Percentiles rank a stretch among this genome's conserved stretches.
These are phyloP conservation scores for Odontesthes bonariensis DNA, from an alignment of 2,113 vertebrate genomes.

Conservation along the genomic window DNA sequence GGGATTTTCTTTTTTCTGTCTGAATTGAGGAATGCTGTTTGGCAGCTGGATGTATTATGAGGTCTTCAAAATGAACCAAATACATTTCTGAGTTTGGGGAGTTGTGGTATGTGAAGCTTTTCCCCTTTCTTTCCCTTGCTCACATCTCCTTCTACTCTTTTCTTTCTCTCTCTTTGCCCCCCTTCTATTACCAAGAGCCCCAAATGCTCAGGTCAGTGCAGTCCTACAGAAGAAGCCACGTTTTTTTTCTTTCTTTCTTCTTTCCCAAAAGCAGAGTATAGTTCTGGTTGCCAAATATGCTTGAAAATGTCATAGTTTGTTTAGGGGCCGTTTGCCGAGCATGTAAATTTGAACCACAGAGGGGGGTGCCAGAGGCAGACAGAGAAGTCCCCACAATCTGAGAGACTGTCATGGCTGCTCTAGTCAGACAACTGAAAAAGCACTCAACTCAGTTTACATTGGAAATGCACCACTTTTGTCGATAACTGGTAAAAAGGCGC, in stretches of 20 bases:
- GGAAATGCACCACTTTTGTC: conserved; percentile 24
- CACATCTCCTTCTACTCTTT: conserved; percentile 27
- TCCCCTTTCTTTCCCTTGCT: conserved; percentile 16
- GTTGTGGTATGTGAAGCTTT: conserved; percentile 73
- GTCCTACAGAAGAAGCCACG: conserved; percentile 38
- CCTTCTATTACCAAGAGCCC: conserved; percentile 18
- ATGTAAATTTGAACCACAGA: conserved; percentile 58
- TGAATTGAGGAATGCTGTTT: conserved; percentile 67
- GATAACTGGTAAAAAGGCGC: conserved; percentile 7
- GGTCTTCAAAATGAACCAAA: conserved; percentile 62
- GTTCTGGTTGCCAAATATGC: conserved; percentile 72
- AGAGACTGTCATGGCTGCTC: conserved; percentile 35
- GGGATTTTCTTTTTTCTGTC: conserved; percentile 65
- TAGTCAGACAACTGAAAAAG: conserved; percentile 25
- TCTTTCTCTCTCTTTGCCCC: not conserved
- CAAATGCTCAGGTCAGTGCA: conserved; percentile 43
- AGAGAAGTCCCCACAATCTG: conserved; percentile 31
- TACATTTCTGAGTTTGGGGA: conserved; percentile 68
- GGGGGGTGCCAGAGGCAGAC: conserved; percentile 36
- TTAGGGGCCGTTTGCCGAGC: conserved; percentile 59
- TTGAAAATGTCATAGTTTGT: conserved; percentile 76
- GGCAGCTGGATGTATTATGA: conserved; percentile 66
- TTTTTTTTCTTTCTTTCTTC: not conserved
- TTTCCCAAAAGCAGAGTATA: conserved; percentile 16
- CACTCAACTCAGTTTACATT: not conserved